Evolutionary conservation across 2,797 vertebrate species (phyloP).

Genomic region (Lepidocolaptes lacrymiger): DNA sequence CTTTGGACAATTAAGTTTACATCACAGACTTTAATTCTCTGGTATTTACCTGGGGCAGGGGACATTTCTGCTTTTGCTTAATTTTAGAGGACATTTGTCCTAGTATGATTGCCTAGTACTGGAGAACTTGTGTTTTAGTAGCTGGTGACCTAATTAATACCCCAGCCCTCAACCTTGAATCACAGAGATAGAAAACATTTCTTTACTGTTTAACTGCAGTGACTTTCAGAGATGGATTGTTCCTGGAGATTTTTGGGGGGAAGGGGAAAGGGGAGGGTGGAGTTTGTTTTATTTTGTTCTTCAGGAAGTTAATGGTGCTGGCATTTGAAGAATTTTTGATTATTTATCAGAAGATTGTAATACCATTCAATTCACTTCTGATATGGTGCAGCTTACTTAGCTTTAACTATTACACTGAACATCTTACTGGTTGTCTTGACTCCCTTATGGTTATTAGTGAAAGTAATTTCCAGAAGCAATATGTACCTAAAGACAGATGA

Average conservation of each 20-base stretch:
- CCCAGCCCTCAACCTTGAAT: not conserved
- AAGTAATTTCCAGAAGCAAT: not conserved
- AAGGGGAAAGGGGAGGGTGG: rapidly evolving
- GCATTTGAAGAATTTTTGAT: not conserved
- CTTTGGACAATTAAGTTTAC: not conserved
- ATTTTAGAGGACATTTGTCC: not conserved
- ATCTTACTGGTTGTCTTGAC: not conserved
- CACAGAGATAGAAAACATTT: not conserved
- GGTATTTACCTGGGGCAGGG: not conserved
- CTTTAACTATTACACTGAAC: not conserved
- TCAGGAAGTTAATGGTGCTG: not conserved
- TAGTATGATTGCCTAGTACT: not conserved
- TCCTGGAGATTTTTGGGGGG: not conserved
- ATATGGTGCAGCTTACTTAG: not conserved
- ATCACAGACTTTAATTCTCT: not conserved
- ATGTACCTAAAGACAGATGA: rapidly evolving
- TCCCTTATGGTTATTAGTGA: not conserved
- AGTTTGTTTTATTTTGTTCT: not conserved
- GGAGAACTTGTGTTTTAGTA: not conserved
- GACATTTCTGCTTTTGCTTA: not conserved
- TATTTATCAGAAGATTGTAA: not conserved
- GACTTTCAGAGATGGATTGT: not conserved
- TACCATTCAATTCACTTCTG: not conserved
- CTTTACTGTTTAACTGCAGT: not conserved
- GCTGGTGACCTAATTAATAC: not conserved